These are phyloP conservation scores for Sclerurus mexicanus DNA, from an alignment of 2,113 vertebrate genomes.

Conservation along the genomic window DNA sequence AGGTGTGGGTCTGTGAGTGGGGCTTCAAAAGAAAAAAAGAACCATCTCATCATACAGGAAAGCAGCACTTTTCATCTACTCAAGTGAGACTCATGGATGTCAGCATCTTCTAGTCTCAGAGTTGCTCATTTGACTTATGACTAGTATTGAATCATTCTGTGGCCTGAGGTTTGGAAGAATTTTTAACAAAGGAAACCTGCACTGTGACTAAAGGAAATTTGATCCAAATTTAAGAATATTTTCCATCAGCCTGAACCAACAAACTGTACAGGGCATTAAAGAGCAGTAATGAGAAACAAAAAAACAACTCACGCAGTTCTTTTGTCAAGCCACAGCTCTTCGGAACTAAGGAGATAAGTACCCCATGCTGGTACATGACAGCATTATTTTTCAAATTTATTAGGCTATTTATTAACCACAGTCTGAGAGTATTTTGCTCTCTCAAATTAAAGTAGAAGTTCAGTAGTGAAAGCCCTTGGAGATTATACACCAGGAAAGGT, in stretches of 20 bases:
- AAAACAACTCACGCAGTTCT: background rate
- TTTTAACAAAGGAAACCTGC: background rate
- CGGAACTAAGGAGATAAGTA: background rate
- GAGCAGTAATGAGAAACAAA: background rate
- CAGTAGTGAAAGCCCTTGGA: background rate
- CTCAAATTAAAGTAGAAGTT: background rate
- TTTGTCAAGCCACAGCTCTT: background rate
- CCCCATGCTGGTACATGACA: background rate
- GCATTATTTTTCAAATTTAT: background rate
- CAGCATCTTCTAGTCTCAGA: background rate
- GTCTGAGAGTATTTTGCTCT: background rate
- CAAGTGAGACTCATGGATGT: background rate
- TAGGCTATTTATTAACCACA: background rate
- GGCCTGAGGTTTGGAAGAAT: background rate
- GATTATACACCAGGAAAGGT: background rate
- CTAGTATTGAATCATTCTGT: background rate
- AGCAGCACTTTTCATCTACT: background rate
- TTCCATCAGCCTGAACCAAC: background rate
- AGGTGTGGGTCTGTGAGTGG: background rate
- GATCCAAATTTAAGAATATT: background rate
- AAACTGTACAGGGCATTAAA: background rate
- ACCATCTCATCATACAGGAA: background rate
- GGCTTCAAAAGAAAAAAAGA: background rate
- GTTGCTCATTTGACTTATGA: background rate
- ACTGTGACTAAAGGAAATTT: background rate